Evolutionary conservation across 2,113 vertebrate genomes (phyloP).

Genomic region (Callaeas wilsoni): DNA sequence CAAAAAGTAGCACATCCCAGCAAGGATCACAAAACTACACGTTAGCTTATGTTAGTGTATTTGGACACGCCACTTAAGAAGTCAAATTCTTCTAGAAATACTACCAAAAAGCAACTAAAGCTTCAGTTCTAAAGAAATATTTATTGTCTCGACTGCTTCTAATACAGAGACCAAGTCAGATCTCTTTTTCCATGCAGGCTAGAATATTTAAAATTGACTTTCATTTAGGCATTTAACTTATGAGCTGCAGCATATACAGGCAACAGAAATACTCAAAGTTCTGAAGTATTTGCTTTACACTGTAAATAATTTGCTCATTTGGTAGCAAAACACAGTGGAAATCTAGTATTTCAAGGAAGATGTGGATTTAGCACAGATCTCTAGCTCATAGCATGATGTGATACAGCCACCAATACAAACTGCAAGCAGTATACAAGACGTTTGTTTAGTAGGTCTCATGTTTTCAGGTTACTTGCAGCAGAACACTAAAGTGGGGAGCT

Average conservation of each 20-base stretch:
- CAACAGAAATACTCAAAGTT: not conserved
- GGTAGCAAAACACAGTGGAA: not conserved
- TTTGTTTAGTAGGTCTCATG: not conserved
- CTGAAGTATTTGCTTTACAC: not conserved
- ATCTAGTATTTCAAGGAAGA: not conserved
- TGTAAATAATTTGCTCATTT: not conserved
- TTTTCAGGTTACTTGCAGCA: not conserved
- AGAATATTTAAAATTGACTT: not conserved
- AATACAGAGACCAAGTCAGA: not conserved
- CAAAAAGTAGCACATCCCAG: not conserved
- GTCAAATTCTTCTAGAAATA: not conserved
- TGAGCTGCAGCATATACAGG: not conserved
- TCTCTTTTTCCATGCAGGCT: not conserved
- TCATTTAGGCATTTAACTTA: not conserved
- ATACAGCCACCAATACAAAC: not conserved
- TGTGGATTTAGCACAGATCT: not conserved
- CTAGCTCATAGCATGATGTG: not conserved
- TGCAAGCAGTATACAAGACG: not conserved
- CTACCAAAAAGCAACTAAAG: not conserved
- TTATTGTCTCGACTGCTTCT: not conserved
- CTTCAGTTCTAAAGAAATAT: not conserved
- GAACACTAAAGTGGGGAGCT: not conserved
- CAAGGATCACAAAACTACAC: not conserved
- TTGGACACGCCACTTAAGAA: not conserved
- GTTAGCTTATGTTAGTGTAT: not conserved